phyloP scores from a whole-genome alignment of 2,888 invertebrate species.

The Volucella zonaria region DNA sequence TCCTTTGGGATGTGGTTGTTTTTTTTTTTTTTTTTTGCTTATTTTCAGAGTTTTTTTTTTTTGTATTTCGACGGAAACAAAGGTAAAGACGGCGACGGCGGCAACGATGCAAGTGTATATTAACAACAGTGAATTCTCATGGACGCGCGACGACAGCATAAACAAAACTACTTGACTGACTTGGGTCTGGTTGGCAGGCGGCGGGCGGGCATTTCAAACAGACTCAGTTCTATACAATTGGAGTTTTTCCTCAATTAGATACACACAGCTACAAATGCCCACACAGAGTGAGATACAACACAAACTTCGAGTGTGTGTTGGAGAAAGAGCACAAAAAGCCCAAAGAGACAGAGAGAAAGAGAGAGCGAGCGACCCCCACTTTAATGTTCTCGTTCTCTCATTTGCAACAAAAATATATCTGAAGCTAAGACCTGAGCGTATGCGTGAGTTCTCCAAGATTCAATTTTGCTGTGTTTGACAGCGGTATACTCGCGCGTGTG shows the following conservation, averaged over 20 bases:
- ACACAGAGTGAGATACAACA: constrained; percentile 41
- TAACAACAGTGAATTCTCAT: constrained; percentile 70
- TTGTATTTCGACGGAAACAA: constrained; percentile 21
- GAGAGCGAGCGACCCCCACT: constrained; percentile 51
- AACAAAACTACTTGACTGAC: constrained; percentile 70
- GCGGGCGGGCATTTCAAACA: constrained; percentile 66
- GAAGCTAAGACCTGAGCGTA: neutral
- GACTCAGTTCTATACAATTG: constrained; percentile 62
- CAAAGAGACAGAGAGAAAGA: constrained; percentile 45
- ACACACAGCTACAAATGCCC: constrained; percentile 24
- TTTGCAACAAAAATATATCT: constrained; percentile 17
- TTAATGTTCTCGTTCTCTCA: constrained; percentile 40
- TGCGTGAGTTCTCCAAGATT: constrained; percentile 42
- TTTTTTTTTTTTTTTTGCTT: neutral
- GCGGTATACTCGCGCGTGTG: constrained; percentile 9
- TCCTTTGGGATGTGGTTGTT: constrained; percentile 1
- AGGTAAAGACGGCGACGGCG: constrained; percentile 28
- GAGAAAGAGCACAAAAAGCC: constrained; percentile 8
- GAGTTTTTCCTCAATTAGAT: constrained; percentile 57
- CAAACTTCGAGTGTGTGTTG: constrained; percentile 7
- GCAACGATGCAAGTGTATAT: constrained; percentile 55
- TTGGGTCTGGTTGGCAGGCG: constrained; percentile 60
- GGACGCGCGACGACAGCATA: constrained; percentile 72
- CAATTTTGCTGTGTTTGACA: neutral
- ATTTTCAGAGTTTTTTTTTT: constrained; percentile 31